Evolutionary conservation across 2,888 invertebrate genomes (phyloP).

Genomic region (Drosophila siamana): DNA sequence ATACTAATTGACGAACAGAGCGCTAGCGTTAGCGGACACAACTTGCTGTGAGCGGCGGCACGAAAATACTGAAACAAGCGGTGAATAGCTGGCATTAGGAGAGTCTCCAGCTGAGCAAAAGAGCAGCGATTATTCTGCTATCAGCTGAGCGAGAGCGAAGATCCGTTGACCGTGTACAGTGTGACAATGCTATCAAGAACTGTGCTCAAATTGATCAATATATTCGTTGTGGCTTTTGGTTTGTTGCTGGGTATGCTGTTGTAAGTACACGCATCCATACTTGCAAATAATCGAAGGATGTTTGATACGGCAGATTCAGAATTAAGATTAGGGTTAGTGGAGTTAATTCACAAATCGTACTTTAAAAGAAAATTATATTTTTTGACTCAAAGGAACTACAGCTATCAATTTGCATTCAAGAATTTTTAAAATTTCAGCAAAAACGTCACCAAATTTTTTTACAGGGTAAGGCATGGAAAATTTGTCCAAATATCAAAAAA

Average conservation of each 20-base stretch:
- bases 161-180: constrained; percentile 7
- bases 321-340: no score
- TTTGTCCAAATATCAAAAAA: not conserved
- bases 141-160: constrained; percentile 19
- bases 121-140: constrained; percentile 10
- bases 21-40: not conserved
- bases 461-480: not conserved
- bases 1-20: constrained; percentile 15
- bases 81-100: constrained; percentile 6
- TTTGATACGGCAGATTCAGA: no score
- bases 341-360: no score
- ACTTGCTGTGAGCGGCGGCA: constrained; percentile 7
- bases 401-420: not conserved
- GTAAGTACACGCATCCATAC: no score
- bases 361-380: not conserved
- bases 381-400: not conserved
- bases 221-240: no score
- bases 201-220: not conserved
- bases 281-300: no score
- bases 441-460: not conserved
- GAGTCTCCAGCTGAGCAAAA: constrained; percentile 29
- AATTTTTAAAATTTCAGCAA: not conserved
- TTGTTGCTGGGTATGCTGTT: no score
- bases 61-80: constrained; percentile 25
- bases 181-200: not conserved